Percentiles rank a stretch among this genome's conserved stretches.
Evolutionary conservation across 2,888 invertebrate species (phyloP).

Genomic region (Ectemnius lituratus): DNA sequence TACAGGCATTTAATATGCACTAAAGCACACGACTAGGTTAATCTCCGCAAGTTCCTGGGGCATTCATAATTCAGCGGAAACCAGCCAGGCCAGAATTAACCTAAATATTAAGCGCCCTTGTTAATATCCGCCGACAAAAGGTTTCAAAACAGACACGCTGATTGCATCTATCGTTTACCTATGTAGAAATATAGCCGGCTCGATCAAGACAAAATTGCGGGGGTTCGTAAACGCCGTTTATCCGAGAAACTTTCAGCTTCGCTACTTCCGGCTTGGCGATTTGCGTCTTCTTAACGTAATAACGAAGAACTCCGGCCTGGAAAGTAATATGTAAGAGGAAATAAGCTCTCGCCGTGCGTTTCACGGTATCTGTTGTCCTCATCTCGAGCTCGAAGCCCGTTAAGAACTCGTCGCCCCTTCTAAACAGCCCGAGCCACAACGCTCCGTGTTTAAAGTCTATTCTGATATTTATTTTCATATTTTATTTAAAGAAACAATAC

Average conservation of each 20-base stretch:
- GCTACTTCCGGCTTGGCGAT: slow-evolving; percentile 27
- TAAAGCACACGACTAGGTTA: slow-evolving; percentile 52
- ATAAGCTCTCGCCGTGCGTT: slow-evolving; percentile 70
- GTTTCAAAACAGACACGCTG: too few relatives aligned
- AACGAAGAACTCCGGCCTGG: slow-evolving; percentile 48
- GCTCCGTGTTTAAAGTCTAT: too few relatives aligned
- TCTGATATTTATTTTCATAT: too few relatives aligned
- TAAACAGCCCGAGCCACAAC: slow-evolving; percentile 47
- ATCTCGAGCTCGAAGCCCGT: slow-evolving; percentile 57
- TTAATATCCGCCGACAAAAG: slow-evolving; percentile 18
- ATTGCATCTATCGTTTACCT: neutral
- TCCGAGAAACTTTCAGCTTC: slow-evolving; percentile 15
- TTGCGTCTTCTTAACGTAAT: slow-evolving; percentile 40
- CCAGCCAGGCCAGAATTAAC: slow-evolving; percentile 38
- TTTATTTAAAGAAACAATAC: too few relatives aligned
- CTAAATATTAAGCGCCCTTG: slow-evolving; percentile 54
- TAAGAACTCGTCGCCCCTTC: slow-evolving; percentile 69
- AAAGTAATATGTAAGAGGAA: slow-evolving; percentile 71
- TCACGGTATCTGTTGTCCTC: slow-evolving; percentile 69
- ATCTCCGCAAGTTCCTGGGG: slow-evolving; percentile 47
- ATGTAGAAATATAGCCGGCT: neutral
- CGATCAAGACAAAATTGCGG: slow-evolving; percentile 15
- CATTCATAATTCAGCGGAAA: slow-evolving; percentile 51
- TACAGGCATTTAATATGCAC: slow-evolving; percentile 58
- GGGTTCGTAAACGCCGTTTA: slow-evolving; percentile 5